Base-by-base conservation (phyloP, 2,888 invertebrate genomes). In the Eurytoma californica region DNA sequence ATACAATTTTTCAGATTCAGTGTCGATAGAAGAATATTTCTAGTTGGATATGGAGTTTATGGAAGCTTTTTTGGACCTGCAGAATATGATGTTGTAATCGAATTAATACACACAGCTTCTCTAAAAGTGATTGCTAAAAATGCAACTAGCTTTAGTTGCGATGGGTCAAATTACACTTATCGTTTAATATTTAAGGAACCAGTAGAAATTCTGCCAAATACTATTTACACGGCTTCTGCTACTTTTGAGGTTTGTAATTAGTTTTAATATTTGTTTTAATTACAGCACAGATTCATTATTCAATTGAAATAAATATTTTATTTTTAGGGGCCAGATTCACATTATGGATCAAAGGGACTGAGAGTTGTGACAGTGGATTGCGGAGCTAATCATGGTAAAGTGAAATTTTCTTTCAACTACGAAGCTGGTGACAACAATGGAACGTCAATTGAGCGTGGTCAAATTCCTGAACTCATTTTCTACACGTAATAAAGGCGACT, bases 351-450 rank as follows among this genome's bases (percentile, higher is more conserved):
- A 0, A 95, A 95, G 88, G 96, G 96, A 0, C 90, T 95, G 16
- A 92, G 95, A 3, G 94, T 94, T 74, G 94, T 96, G 14, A 93
- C 94, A 0, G 94, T 95, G 4, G 95, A 95, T 87, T 94, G 95
- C 84, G 94, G 94, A 83, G 93, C 94, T 76, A 94, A 94, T n/a
- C 94, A 94, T 78, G 93, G 93, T n/a, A 94, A 94, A 86, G 94
- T 96, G 0, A 94, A 94, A 4, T 96, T 97, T 88, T 94, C 95
- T 87, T 97, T 97, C 90, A 94, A 94, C 3, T 95, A 95, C 87
- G 95, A 95, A 2, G 94, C 95, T n/a, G 96, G 96, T 14, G 95
- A 96, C 88, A 96, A 96, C 89, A 95, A 95, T 86, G 95, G 96
- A 0, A 96, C 96, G 1, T 95, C 95, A 0, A 95, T 96, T 1